Conservation (phyloP, 2,113 vertebrate genomes). For the Oreochromis niloticus region DNA sequence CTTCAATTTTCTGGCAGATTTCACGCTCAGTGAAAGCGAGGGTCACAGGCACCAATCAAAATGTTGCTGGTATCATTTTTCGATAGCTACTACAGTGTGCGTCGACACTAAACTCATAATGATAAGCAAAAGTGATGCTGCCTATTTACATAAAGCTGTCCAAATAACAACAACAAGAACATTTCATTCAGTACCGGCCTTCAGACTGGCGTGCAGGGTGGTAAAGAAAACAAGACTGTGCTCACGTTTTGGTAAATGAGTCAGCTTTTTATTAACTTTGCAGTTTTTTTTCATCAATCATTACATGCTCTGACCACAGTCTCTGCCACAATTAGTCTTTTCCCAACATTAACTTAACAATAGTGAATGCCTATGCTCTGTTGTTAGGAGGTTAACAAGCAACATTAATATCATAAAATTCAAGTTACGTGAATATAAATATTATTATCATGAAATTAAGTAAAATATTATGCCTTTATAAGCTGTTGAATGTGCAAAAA, state of each 20-base stretch:
- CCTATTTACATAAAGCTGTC: not conserved
- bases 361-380: not conserved
- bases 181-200: not conserved
- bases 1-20: not conserved
- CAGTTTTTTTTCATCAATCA: not conserved
- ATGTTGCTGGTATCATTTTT: not conserved
- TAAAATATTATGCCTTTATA: rapidly evolving
- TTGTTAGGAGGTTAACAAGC: not conserved
- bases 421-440: not conserved
- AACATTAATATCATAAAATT: not conserved
- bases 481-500: rapidly evolving
- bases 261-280: not conserved
- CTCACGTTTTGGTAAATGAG: not conserved
- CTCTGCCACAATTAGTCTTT: rapidly evolving
- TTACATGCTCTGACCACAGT: not conserved
- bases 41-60: not conserved
- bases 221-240: not conserved
- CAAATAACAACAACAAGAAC: not conserved
- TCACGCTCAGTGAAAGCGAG: not conserved
- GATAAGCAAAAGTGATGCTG: not conserved
- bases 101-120: not conserved
- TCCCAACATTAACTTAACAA: not conserved
- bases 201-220: rapidly evolving
- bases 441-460: not conserved
- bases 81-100: not conserved